Evolutionary conservation across 1,140 invertebrate genomes (phyloP), one percentile per base, ranked within the genome.

Genomic region (Psilanteris sp.): DNA sequence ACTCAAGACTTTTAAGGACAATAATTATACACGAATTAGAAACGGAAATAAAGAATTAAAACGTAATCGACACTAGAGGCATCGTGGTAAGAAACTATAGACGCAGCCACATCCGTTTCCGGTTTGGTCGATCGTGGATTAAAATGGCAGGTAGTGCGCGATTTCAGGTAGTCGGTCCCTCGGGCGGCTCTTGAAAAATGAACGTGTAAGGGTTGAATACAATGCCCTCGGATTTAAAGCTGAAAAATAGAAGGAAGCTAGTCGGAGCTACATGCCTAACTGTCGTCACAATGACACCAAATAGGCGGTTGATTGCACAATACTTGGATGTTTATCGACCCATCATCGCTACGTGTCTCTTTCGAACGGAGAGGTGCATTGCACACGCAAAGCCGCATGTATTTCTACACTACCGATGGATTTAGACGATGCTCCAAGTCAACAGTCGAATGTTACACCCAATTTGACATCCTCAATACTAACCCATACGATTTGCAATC

Each of bases 231-330:
- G 62, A 76, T 68, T 76, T 52, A 57, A 57, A 15, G 37, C 20
- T 2, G 59, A 39, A 77, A 77, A 76, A 31, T 24, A 39, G 36
- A 22, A 70, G 59, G 57, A 76, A 77, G 52, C 41, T 29, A 71
- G 52, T 39, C 11, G 9, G 3, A 43, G 34, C 27, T 39, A 73
- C 81, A 81, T 78, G 62, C 80, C 70, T 71, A 84, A 83, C 79
- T 82, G 77, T 80, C 79, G 81, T 77, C 75, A 85, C 84, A 85
- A 85, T 85, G 84, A 85, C 84, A 85, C 83, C 84, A 85, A 85
- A 85, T 85, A 85, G 82, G 82, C 84, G 84, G 84, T 85, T 85
- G 84, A 85, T 85, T 85, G 84, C 84, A 85, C 84, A 85, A 85
- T 85, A 85, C 82, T 80, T 72, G 59, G 83, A 85, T 85, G 84